Conservation (phyloP, 1,140 invertebrate genomes). For the Ostrea edulis region DNA sequence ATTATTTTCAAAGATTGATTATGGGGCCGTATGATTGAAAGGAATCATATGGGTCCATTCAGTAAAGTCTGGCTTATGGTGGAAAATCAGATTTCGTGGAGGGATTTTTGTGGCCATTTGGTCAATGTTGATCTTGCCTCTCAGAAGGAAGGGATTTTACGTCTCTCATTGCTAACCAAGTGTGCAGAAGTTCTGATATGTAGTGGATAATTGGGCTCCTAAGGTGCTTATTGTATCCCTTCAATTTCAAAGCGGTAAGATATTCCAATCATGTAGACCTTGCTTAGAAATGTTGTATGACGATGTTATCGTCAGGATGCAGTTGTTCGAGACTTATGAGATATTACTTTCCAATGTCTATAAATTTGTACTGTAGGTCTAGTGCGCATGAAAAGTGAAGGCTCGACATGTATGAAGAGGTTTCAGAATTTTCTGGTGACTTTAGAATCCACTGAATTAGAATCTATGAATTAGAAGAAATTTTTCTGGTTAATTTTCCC, state of each 20-base stretch:
- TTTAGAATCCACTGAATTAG: not conserved
- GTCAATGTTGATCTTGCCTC: not conserved
- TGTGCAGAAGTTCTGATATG: not conserved
- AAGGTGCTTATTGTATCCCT: too few relatives aligned
- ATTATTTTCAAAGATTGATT: slow-evolving; percentile 22
- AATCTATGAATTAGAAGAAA: not conserved
- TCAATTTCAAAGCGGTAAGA: too few relatives aligned
- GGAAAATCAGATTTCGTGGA: not conserved
- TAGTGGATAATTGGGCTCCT: not conserved
- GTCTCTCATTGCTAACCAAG: not conserved
- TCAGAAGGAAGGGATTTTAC: not conserved
- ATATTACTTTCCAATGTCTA: too few relatives aligned
- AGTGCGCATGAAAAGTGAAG: too few relatives aligned
- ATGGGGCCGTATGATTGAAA: not conserved
- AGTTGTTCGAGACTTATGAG: too few relatives aligned
- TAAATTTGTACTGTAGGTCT: too few relatives aligned
- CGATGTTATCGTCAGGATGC: too few relatives aligned
- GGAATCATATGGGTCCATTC: slow-evolving; percentile 4
- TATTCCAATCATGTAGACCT: too few relatives aligned
- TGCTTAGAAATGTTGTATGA: too few relatives aligned
- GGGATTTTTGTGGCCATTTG: not conserved
- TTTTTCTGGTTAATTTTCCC: not conserved
- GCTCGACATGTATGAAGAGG: too few relatives aligned
- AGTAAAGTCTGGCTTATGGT: not conserved
- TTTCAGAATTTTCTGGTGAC: too few relatives aligned